Percentiles rank a stretch among this genome's conserved stretches.
Conservation (phyloP, 2,888 invertebrate genomes). For the Nipponacmea schrenckii region DNA sequence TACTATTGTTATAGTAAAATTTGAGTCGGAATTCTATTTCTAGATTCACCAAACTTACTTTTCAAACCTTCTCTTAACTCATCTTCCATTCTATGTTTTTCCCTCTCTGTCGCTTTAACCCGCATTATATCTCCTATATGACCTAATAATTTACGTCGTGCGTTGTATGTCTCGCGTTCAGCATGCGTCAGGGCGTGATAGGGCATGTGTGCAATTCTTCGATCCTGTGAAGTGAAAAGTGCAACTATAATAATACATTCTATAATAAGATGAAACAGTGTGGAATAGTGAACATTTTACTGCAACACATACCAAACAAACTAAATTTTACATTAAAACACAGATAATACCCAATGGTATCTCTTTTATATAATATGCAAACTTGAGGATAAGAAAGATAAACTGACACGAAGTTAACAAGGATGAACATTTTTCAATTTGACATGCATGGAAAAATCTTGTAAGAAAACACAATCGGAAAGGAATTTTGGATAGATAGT, state of each 20-base stretch:
- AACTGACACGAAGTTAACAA: too few relatives aligned
- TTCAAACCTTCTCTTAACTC: constrained; percentile 53
- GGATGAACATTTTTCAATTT: too few relatives aligned
- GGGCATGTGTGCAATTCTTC: constrained; percentile 66
- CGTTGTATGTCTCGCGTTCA: constrained; percentile 67
- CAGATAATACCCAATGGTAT: neutral
- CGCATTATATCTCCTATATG: constrained; percentile 63
- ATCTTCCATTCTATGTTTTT: constrained; percentile 54
- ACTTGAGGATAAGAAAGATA: neutral
- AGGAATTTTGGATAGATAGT: too few relatives aligned
- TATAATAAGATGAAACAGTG: neutral
- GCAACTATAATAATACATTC: constrained; percentile 11
- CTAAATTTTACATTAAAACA: neutral
- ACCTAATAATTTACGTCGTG: constrained; percentile 56
- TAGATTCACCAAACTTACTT: constrained; percentile 47
- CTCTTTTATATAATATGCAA: too few relatives aligned
- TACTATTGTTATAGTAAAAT: neutral
- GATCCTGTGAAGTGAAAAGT: constrained; percentile 49
- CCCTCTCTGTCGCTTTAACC: constrained; percentile 61
- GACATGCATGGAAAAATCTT: too few relatives aligned
- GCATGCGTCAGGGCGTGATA: constrained; percentile 66
- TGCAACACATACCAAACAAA: neutral
- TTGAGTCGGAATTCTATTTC: neutral
- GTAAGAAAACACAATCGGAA: too few relatives aligned
- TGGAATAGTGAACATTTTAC: neutral